Conservation (phyloP, 2,113 vertebrate species). For the Stictonetta naevosa region DNA sequence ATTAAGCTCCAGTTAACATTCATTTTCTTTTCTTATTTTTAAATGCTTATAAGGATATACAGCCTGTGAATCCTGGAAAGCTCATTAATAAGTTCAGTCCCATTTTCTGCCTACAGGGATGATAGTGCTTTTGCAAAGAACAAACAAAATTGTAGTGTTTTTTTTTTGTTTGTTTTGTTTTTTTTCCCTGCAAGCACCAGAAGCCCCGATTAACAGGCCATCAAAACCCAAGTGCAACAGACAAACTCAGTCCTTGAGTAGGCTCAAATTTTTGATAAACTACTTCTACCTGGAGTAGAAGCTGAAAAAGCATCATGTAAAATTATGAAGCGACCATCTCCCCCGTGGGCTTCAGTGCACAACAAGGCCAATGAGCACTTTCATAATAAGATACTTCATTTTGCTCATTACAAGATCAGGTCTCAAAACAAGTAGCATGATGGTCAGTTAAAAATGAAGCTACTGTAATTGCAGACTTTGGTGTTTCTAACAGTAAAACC, state of each 20-base stretch:
- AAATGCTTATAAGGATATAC: background rate
- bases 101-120: background rate
- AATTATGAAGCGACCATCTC: background rate
- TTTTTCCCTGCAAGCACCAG: rapidly evolving
- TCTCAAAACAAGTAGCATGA: background rate
- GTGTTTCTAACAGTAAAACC: background rate
- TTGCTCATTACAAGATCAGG: background rate
- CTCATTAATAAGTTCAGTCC: background rate
- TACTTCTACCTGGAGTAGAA: background rate
- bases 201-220: background rate
- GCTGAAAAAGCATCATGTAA: background rate
- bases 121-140: background rate
- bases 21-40: background rate
- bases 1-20: background rate
- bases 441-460: background rate
- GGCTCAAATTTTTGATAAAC: background rate
- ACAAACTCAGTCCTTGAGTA: background rate
- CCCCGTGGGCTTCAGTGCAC: rapidly evolving
- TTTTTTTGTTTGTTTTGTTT: no score
- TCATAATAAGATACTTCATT: background rate
- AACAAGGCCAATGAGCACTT: background rate
- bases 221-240: background rate
- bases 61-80: background rate
- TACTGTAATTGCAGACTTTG: background rate
- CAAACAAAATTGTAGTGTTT: background rate